Evolutionary conservation across 2,797 vertebrate species (phyloP).

Genomic region (Chaenodraco wilsoni): DNA sequence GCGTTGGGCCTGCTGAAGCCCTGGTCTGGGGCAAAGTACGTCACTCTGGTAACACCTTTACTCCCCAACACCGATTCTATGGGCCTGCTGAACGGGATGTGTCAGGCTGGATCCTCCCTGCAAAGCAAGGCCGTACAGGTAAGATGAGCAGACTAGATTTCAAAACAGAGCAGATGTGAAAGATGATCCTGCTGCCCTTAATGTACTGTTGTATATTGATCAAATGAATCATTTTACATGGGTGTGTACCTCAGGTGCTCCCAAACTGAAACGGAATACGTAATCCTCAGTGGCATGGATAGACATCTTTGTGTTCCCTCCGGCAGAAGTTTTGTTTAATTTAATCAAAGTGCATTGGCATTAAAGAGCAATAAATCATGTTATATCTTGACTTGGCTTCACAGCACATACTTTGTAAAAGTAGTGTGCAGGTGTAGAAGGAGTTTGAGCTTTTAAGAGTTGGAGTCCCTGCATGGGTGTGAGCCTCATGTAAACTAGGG

Average conservation of each 20-base stretch:
- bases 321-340: constrained; percentile 1
- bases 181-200: not conserved
- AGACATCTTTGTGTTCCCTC: constrained; percentile 16
- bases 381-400: constrained; percentile 32
- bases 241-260: constrained; percentile 32
- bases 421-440: constrained; percentile 5
- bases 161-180: not conserved
- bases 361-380: constrained; percentile 7
- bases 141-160: constrained; percentile 16
- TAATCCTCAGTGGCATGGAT: constrained; percentile 17
- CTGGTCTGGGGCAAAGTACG: constrained; percentile 92
- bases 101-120: constrained; percentile 85
- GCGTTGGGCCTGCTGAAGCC: constrained; percentile 87
- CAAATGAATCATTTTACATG: not conserved
- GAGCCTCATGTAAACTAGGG: not conserved
- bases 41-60: constrained; percentile 92
- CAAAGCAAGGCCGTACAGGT: constrained; percentile 89
- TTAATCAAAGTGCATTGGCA: constrained; percentile 20
- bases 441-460: not conserved
- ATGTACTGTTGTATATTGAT: not conserved
- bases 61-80: constrained; percentile 87
- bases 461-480: not conserved
- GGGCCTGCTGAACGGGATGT: constrained; percentile 88
- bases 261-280: constrained; percentile 19
- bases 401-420: not conserved